phyloP scores from a whole-genome alignment of 2,113 vertebrate species.

The Rafetus swinhoei region DNA sequence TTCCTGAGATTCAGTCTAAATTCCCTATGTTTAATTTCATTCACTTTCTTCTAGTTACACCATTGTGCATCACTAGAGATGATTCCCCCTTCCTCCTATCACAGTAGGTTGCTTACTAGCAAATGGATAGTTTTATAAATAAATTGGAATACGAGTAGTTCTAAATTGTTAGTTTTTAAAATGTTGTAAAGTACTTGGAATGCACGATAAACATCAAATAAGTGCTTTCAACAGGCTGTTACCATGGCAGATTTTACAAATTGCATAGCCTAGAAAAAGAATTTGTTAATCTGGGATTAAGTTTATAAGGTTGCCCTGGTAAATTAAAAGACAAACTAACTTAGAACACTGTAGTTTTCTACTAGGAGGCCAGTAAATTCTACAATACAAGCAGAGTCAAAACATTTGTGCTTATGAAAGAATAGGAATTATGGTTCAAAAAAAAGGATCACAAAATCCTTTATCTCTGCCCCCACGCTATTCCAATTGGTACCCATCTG shows the following conservation, averaged over 20 bases:
- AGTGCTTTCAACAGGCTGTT: not conserved
- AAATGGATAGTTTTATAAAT: not conserved
- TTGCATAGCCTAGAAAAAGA: not conserved
- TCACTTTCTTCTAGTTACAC: not conserved
- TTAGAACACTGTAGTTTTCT: not conserved
- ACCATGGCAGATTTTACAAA: not conserved
- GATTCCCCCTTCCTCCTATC: not conserved
- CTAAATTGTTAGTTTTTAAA: not conserved
- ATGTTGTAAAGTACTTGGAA: not conserved
- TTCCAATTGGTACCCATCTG: not conserved
- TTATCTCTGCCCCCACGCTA: not conserved
- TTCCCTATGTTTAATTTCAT: not conserved
- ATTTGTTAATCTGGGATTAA: not conserved
- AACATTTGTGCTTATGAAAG: not conserved
- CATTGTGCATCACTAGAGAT: not conserved
- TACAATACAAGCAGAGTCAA: not conserved
- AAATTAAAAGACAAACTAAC: not conserved
- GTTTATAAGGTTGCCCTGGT: not conserved
- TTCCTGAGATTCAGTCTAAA: not conserved
- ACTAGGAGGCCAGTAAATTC: not conserved
- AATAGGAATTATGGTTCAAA: not conserved
- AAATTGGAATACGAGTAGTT: not conserved
- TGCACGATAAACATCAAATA: not conserved
- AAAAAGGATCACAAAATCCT: not conserved
- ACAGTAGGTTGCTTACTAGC: not conserved